Conservation (phyloP, 1,140 invertebrate genomes). For the Anoplolepis gracilipes region DNA sequence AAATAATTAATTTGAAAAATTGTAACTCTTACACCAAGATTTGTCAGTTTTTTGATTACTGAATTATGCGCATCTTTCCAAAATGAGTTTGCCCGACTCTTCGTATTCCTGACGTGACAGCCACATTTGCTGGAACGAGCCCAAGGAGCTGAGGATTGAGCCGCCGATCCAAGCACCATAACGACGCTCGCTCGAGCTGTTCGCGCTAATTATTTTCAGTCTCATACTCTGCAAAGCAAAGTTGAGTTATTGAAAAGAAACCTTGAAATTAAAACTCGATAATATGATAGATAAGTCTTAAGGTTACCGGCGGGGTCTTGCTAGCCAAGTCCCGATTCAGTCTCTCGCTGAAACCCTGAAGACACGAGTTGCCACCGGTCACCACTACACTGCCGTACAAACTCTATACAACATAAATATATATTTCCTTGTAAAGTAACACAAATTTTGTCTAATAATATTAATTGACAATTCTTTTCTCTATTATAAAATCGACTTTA, state of each 20-base stretch:
- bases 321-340: slow-evolving; percentile 94
- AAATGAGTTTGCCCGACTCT: slow-evolving; percentile 95
- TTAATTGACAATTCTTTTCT: not conserved
- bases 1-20: slow-evolving; percentile 11
- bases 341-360: slow-evolving; percentile 93
- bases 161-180: slow-evolving; percentile 99
- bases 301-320: slow-evolving; percentile 91
- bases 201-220: slow-evolving; percentile 94
- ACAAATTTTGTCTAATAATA: no score
- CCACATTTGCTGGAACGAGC: slow-evolving; percentile 99
- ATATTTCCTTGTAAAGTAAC: not conserved
- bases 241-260: not conserved
- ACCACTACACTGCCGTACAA: slow-evolving; percentile 96
- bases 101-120: slow-evolving; percentile 98
- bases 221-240: slow-evolving; percentile 90
- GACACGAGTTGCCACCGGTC: slow-evolving; percentile 94
- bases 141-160: slow-evolving; percentile 97
- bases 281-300: not conserved
- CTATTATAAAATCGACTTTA: not conserved
- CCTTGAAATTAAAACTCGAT: not conserved
- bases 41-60: not conserved
- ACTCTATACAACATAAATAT: slow-evolving; percentile 68
- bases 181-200: slow-evolving; percentile 93
- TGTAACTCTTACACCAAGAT: not conserved
- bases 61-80: slow-evolving; percentile 89